phyloP scores from a whole-genome alignment of 2,888 invertebrate species.

The Coelopa pilipes region DNA sequence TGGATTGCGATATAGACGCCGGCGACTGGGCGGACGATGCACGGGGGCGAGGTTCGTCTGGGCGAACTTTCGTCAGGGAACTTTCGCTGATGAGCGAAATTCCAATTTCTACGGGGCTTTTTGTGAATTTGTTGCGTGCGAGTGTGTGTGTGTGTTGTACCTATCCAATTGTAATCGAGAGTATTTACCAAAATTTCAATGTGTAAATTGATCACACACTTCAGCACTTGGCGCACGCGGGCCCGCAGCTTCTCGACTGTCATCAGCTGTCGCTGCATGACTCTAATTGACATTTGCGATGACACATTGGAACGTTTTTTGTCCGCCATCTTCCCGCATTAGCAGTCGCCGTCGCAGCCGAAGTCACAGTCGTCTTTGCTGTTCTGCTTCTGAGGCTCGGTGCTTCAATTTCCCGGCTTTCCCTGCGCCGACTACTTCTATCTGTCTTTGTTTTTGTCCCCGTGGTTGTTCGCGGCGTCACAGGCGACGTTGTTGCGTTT shows the following conservation, averaged over 20 bases:
- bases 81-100: too few species aligned
- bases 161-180: constrained; percentile 8
- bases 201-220: constrained; percentile 67
- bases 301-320: constrained; percentile 23
- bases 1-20: constrained; percentile 16
- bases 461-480: constrained; percentile 21
- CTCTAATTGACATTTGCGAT: constrained; percentile 48
- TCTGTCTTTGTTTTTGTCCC: constrained; percentile 43
- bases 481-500: constrained; percentile 10
- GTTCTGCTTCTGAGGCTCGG: background rate
- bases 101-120: too few species aligned
- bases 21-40: background rate
- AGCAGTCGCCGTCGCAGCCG: too few species aligned
- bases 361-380: background rate
- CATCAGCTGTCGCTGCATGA: constrained; percentile 58
- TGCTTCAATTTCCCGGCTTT: background rate
- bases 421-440: background rate
- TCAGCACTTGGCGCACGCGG: constrained; percentile 64
- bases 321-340: background rate
- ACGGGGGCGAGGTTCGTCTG: background rate
- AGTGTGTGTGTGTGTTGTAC: too few species aligned
- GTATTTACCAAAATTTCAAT: constrained; percentile 66
- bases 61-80: background rate
- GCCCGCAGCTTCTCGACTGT: constrained; percentile 63
- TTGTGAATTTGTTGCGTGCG: too few species aligned